A percentile compares a stretch with the other conserved stretches of the same genome.
These are phyloP conservation scores for Myotis brandtii DNA, from an alignment of 2,113 vertebrate genomes.

Conservation along the genomic window DNA sequence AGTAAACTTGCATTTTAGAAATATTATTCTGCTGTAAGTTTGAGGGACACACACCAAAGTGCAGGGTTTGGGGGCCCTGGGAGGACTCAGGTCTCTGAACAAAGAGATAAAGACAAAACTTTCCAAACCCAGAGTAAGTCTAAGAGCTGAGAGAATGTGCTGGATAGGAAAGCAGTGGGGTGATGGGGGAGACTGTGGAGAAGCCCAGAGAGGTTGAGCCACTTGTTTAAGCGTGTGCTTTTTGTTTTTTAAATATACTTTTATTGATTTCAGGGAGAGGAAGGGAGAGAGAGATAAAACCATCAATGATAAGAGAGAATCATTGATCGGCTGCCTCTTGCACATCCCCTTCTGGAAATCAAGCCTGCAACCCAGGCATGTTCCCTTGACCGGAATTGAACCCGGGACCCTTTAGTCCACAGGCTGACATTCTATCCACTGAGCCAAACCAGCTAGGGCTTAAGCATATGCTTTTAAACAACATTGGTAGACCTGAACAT, in stretches of 20 bases:
- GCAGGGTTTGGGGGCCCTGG: not conserved
- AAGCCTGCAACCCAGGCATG: no score
- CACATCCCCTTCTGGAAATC: no score
- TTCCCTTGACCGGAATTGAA: no score
- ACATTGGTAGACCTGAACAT: not conserved
- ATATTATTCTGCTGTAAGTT: not conserved
- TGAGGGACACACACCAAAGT: not conserved
- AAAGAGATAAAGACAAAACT: not conserved
- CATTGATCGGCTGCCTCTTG: no score
- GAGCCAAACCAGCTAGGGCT: no score
- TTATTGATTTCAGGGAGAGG: no score
- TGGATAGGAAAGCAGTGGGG: not conserved
- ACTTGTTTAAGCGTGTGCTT: not conserved
- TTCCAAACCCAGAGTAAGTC: not conserved
- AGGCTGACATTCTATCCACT: no score
- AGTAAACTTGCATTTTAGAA: not conserved
- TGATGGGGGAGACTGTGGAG: not conserved
- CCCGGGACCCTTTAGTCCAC: no score
- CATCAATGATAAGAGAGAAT: no score
- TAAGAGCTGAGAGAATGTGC: not conserved
- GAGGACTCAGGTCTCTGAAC: not conserved
- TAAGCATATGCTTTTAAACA: not conserved
- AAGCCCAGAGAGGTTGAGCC: not conserved
- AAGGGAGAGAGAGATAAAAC: no score
- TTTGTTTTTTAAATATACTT: no score